Percentiles rank a stretch among this genome's conserved stretches.
Conservation (phyloP, 2,888 invertebrate species). For the Lycophotia porphyrea region DNA sequence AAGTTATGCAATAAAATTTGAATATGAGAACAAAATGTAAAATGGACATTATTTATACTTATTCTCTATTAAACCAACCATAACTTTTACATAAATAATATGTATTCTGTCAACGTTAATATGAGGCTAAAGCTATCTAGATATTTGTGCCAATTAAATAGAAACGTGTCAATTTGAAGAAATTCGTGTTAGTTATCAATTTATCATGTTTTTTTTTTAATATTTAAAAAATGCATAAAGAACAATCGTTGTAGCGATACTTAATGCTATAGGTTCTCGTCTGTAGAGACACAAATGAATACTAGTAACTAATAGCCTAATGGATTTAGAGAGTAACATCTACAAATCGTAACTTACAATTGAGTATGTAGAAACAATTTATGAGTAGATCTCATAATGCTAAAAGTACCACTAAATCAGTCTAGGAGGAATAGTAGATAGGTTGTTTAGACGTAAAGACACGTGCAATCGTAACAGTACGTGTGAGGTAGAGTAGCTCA, state of each 20-base stretch:
- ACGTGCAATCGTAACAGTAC: slow-evolving; percentile 81
- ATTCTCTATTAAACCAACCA: slow-evolving; percentile 65
- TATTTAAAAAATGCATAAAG: slow-evolving; percentile 81
- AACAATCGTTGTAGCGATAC: slow-evolving; percentile 85
- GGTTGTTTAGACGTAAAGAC: slow-evolving; percentile 74
- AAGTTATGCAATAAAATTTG: slow-evolving; percentile 69
- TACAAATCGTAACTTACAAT: slow-evolving; percentile 79
- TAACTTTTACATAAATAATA: slow-evolving; percentile 68
- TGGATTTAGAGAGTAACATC: slow-evolving; percentile 70
- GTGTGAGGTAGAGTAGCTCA: slow-evolving; percentile 81
- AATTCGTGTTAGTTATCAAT: slow-evolving; percentile 71
- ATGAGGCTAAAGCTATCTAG: slow-evolving; percentile 80
- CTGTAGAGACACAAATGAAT: slow-evolving; percentile 68
- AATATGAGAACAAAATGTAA: slow-evolving; percentile 63
- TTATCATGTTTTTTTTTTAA: slow-evolving; percentile 66
- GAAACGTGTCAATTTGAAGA: slow-evolving; percentile 83
- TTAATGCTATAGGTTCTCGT: slow-evolving; percentile 74
- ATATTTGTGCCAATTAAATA: slow-evolving; percentile 86
- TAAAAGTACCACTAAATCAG: slow-evolving; percentile 88
- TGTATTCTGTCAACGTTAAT: slow-evolving; percentile 73
- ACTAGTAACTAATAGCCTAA: slow-evolving; percentile 73
- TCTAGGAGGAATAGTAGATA: slow-evolving; percentile 87
- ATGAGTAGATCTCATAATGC: slow-evolving; percentile 77
- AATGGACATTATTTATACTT: slow-evolving; percentile 62
- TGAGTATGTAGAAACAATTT: slow-evolving; percentile 75